Evolutionary conservation across 2,113 vertebrate species (phyloP).

Genomic region (Poecilia latipinna): DNA sequence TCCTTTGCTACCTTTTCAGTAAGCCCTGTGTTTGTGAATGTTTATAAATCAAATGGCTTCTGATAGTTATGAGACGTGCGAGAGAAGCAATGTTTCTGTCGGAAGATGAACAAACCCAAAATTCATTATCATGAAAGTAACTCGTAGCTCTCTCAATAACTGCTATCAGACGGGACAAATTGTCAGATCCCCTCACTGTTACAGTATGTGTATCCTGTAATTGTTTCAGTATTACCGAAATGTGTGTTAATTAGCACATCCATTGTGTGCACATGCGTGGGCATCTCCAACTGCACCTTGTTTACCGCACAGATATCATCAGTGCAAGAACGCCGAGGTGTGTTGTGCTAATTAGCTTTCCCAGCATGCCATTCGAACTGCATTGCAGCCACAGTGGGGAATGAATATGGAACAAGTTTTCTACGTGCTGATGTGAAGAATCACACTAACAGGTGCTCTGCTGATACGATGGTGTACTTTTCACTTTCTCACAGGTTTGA

Average conservation of each 20-base stretch:
- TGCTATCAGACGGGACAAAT: constrained; percentile 50
- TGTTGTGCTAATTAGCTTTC: constrained; percentile 81
- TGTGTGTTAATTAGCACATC: not conserved
- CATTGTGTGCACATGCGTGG: constrained; percentile 18
- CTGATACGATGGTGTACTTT: constrained; percentile 28
- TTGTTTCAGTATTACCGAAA: constrained; percentile 20
- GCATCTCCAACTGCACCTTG: constrained; percentile 59
- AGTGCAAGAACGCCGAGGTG: constrained; percentile 72
- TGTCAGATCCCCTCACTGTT: constrained; percentile 70
- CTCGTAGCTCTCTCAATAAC: constrained; percentile 58
- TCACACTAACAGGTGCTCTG: constrained; percentile 24
- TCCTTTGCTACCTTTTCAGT: not conserved
- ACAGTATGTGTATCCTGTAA: constrained; percentile 38
- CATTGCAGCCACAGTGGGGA: constrained; percentile 73
- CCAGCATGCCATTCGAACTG: constrained; percentile 76
- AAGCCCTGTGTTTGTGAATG: not conserved
- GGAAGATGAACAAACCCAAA: constrained; percentile 74
- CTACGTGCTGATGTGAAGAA: constrained; percentile 63
- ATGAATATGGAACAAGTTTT: constrained; percentile 79
- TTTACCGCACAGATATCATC: constrained; percentile 58
- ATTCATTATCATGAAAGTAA: constrained; percentile 74
- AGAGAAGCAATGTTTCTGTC: constrained; percentile 40
- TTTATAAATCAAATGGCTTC: not conserved
- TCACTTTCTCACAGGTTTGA: constrained; percentile 4
- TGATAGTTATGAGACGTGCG: constrained; percentile 38